A percentile compares a stretch with the other conserved stretches of the same genome.
phyloP scores from a whole-genome alignment of 2,888 invertebrate genomes.

The Gnatocerus cornutus region DNA sequence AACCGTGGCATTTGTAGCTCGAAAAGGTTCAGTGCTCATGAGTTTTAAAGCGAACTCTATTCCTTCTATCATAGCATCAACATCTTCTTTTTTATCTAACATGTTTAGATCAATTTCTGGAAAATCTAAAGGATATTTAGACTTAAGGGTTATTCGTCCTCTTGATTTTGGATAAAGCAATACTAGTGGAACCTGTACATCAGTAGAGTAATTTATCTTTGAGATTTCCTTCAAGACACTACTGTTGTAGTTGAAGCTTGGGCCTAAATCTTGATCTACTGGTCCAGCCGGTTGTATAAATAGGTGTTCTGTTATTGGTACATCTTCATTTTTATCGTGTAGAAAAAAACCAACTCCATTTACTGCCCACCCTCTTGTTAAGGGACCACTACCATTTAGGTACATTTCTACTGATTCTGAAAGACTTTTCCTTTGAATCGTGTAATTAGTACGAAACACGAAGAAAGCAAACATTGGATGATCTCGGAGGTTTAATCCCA shows the following conservation, averaged over 20 bases:
- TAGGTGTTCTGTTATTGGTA: slow-evolving; percentile 5
- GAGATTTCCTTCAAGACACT: slow-evolving; percentile 7
- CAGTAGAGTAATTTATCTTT: slow-evolving; percentile 54
- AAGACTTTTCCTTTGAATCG: neutral
- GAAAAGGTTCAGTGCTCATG: slow-evolving; percentile 69
- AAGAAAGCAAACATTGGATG: slow-evolving; percentile 16
- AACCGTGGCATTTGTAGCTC: slow-evolving; percentile 75
- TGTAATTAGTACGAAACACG: slow-evolving; percentile 11
- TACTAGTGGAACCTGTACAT: slow-evolving; percentile 74
- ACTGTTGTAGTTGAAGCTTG: slow-evolving; percentile 14
- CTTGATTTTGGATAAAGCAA: slow-evolving; percentile 73
- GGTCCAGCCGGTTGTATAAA: neutral
- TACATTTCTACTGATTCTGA: neutral
- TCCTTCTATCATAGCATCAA: slow-evolving; percentile 71
- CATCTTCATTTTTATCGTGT: neutral
- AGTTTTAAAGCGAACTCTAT: slow-evolving; percentile 71
- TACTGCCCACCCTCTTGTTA: slow-evolving; percentile 4
- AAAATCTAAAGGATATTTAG: slow-evolving; percentile 74
- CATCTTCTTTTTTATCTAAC: slow-evolving; percentile 68
- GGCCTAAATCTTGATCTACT: neutral
- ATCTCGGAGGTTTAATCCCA: slow-evolving; percentile 5
- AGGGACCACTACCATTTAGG: slow-evolving; percentile 9
- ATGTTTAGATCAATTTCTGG: slow-evolving; percentile 77
- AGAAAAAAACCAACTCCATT: slow-evolving; percentile 9
- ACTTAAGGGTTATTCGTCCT: slow-evolving; percentile 71